Evolutionary conservation across 2,113 vertebrate genomes (phyloP).

Genomic region (Bostrychus sinensis): DNA sequence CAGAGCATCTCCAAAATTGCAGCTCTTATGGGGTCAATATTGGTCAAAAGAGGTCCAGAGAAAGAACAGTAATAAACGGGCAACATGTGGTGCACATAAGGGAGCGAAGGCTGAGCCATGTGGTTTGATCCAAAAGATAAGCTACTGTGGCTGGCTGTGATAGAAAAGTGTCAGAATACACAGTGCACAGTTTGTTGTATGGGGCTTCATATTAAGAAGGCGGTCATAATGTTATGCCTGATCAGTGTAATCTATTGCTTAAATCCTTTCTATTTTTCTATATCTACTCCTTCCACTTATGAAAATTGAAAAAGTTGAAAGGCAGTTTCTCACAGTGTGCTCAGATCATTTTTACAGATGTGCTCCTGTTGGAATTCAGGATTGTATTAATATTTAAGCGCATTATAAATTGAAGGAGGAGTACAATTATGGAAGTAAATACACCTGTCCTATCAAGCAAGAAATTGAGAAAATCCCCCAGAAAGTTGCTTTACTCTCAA

Average conservation of each 20-base stretch:
- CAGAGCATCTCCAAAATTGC: no score
- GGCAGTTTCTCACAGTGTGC: conserved; percentile 66
- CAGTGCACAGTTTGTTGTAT: no score
- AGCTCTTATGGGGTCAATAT: no score
- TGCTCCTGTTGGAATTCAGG: conserved; percentile 64
- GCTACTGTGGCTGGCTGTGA: no score
- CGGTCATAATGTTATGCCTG: no score
- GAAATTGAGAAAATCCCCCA: conserved; percentile 78
- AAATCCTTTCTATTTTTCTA: conserved; percentile 49
- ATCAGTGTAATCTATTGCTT: conserved; percentile 38
- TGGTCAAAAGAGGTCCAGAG: no score
- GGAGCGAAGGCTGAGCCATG: no score
- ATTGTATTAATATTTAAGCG: conserved; percentile 80
- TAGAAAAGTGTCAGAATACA: no score
- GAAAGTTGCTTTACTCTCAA: conserved; percentile 67
- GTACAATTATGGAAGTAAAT: conserved; percentile 82
- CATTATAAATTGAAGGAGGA: conserved; percentile 77
- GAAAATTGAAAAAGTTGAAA: conserved; percentile 59
- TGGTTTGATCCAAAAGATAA: no score
- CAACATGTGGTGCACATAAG: no score
- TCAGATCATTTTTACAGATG: conserved; percentile 66
- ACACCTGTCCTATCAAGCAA: conserved; percentile 80
- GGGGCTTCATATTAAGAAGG: no score
- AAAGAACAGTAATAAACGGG: no score
- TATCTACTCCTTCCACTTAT: conserved; percentile 37